Evolutionary conservation across 2,888 invertebrate species (phyloP).

Genomic region (Eugnorisma glareosa): DNA sequence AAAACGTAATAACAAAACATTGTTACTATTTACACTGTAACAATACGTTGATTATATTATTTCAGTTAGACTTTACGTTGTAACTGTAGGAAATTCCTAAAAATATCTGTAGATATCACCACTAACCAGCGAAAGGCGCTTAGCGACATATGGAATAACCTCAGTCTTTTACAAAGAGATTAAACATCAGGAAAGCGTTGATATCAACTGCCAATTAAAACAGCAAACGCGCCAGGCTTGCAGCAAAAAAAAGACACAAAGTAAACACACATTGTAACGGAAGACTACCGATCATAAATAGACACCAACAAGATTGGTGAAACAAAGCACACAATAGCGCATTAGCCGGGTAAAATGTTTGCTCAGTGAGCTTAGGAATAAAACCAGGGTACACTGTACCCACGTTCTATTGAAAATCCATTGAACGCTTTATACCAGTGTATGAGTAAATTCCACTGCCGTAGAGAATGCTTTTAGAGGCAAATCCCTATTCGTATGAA

Average conservation of each 20-base stretch:
- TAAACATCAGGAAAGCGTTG: background rate
- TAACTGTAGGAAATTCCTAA: background rate
- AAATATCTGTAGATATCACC: background rate
- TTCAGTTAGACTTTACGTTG: background rate
- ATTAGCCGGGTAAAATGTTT: constrained; percentile 63
- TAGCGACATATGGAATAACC: background rate
- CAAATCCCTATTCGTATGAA: constrained; percentile 53
- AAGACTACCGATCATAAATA: constrained; percentile 45
- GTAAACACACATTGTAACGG: constrained; percentile 9
- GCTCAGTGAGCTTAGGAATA: constrained; percentile 52
- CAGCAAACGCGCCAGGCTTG: background rate
- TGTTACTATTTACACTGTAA: background rate
- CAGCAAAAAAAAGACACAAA: constrained; percentile 1
- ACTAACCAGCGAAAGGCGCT: background rate
- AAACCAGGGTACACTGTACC: constrained; percentile 44
- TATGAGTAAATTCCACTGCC: constrained; percentile 49
- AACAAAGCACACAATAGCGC: constrained; percentile 53
- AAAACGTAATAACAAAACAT: background rate
- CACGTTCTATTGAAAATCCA: constrained; percentile 56
- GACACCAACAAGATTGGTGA: constrained; percentile 47
- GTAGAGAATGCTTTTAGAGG: constrained; percentile 58
- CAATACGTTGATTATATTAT: background rate
- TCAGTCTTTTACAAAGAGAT: background rate
- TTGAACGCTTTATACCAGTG: constrained; percentile 38
- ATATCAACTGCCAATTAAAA: background rate